Conservation (phyloP, 2,888 invertebrate species). For the Apocheima hispidaria region DNA sequence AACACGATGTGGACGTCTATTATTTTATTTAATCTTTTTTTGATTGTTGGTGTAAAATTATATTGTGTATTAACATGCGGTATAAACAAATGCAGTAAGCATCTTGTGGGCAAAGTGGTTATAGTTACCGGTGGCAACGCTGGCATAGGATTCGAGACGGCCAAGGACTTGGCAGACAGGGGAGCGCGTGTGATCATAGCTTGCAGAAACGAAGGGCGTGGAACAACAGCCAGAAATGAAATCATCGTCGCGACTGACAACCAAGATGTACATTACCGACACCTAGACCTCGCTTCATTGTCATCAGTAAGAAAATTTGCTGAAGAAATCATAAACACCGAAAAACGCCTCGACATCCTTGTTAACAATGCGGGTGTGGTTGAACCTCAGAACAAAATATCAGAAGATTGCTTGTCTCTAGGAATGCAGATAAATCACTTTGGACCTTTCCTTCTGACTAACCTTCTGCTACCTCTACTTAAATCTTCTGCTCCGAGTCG, state of each 20-base stretch:
- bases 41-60: conserved; percentile 43
- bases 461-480: conserved; percentile 82
- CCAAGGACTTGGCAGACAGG: conserved; percentile 89
- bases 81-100: conserved; percentile 61
- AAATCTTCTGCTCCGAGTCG: conserved; percentile 72
- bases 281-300: conserved; percentile 82
- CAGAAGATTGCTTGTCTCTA: conserved; percentile 87
- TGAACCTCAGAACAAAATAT: conserved; percentile 69
- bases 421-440: conserved; percentile 87
- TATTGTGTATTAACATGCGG: conserved; percentile 61
- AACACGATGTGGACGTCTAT: conserved; percentile 48
- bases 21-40: conserved; percentile 44
- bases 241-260: conserved; percentile 63
- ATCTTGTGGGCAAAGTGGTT: conserved; percentile 92
- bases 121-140: conserved; percentile 94
- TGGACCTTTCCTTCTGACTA: conserved; percentile 89
- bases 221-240: conserved; percentile 79
- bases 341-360: conserved; percentile 85
- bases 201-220: conserved; percentile 90
- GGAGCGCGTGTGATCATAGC: conserved; percentile 93
- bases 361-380: conserved; percentile 87
- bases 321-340: conserved; percentile 79
- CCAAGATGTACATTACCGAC: conserved; percentile 65
- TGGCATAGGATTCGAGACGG: conserved; percentile 93
- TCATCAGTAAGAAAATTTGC: conserved; percentile 87